Evolutionary conservation across 2,888 invertebrate species (phyloP), one percentile per base, ranked within the genome.

Genomic region (Drosophila vallismaia): DNA sequence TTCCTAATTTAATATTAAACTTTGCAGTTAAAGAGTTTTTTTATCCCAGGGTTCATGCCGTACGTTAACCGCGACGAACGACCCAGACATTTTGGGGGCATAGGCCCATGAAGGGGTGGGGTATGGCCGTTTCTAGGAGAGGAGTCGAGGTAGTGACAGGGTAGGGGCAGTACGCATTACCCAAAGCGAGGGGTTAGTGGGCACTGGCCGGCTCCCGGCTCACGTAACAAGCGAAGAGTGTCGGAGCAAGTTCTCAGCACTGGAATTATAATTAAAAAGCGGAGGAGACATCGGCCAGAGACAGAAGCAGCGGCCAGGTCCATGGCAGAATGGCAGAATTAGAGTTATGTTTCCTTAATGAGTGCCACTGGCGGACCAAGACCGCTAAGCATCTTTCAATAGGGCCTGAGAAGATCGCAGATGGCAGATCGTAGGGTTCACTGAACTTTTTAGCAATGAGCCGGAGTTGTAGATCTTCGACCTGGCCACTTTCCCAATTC

Each of bases 311-410:
- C 57, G 56, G 71, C 63, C 57, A 54, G 71, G 71, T 68, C 71
- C 56, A 57, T 63, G 57, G 68, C 52, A 71, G 71, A 85, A 57
- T 63, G 57, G 71, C 52, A 71, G 71, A 85, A 87, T 86, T 77
- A 80, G 81, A 86, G 88, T 88, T 86, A 86, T 88, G 86, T 83
- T 85, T 86, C 88, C 84, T 80, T 86, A 85, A 85, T 88, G 86
- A 86, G 84, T 77, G 75, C 77, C 76, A 80, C 75, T 57, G 52
- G 75, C 58, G 63, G 45, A 54, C 40, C 40, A 54, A 42, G 66
- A 71, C 71, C 62, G 76, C 72, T 77, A 88, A 86, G 76, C 86
- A 86, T 80, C 88, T 71, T 88, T 88, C 86, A 77, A 88, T 85
- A 80, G 70, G 76, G 75, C 51, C 69, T 49, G 74, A 50, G 31